phyloP scores from a whole-genome alignment of 1,140 invertebrate species.

The Agrilus planipennis region DNA sequence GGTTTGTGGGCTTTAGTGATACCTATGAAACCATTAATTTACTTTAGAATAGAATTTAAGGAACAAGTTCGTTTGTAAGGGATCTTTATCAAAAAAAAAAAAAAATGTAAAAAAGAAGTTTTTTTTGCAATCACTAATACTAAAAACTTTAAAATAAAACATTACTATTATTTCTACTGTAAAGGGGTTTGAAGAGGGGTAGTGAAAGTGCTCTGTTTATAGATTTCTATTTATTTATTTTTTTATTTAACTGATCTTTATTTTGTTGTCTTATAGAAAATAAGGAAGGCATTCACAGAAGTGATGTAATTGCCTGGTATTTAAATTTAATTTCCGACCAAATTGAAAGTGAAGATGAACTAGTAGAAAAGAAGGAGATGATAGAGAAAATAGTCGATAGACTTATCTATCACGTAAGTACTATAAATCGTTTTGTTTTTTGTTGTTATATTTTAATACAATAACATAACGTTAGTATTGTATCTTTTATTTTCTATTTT shows the following conservation, averaged over 20 bases:
- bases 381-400: slow-evolving; percentile 95
- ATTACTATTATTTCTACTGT: too few species aligned
- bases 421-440: slow-evolving; percentile 7
- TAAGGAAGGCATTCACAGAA: slow-evolving; percentile 58
- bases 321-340: slow-evolving; percentile 77
- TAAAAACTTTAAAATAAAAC: too few species aligned
- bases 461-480: too few species aligned
- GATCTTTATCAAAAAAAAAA: too few species aligned
- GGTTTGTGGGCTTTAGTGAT: too few species aligned
- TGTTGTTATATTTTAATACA: slow-evolving; percentile 7
- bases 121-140: too few species aligned
- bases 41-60: too few species aligned
- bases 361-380: slow-evolving; percentile 77
- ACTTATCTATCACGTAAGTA: slow-evolving; percentile 76
- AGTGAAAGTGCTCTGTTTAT: neutral
- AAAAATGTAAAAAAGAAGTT: too few species aligned
- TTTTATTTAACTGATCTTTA: slow-evolving; percentile 3
- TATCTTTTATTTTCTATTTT: too few species aligned
- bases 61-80: too few species aligned
- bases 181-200: neutral
- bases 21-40: too few species aligned
- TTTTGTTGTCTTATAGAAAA: slow-evolving; percentile 24
- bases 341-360: slow-evolving; percentile 83
- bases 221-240: slow-evolving; percentile 5
- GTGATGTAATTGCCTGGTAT: slow-evolving; percentile 90